Conservation (phyloP, 2,113 vertebrate species). For the Gnathonemus echidnorhynchus region DNA sequence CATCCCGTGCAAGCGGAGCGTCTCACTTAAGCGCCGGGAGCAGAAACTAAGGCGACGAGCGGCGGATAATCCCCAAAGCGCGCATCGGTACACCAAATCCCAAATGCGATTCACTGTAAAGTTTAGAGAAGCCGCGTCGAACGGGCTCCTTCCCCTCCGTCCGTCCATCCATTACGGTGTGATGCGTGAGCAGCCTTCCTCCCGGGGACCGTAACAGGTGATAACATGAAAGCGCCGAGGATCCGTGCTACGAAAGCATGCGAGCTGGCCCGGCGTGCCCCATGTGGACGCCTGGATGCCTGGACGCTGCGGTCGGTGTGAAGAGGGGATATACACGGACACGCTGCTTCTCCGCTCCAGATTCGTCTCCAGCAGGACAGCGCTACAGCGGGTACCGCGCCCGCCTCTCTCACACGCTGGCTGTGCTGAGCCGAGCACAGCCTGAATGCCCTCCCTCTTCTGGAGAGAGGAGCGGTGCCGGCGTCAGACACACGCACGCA, state of each 20-base stretch:
- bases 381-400: neutral
- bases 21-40: neutral
- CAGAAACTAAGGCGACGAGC: neutral
- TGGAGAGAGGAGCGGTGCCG: neutral
- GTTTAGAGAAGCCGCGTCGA: neutral
- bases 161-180: neutral
- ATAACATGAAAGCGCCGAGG: neutral
- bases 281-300: neutral
- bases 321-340: neutral
- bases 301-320: neutral
- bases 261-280: neutral
- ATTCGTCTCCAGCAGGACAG: neutral
- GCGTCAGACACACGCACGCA: neutral
- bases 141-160: neutral
- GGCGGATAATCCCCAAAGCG: neutral
- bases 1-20: constrained; percentile 1
- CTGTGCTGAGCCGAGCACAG: neutral
- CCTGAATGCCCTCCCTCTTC: neutral
- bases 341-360: neutral
- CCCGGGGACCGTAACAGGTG: neutral
- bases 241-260: neutral
- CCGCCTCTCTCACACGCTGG: neutral
- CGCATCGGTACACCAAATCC: neutral
- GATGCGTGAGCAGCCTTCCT: neutral
- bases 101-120: neutral